Percentiles rank a stretch among this genome's conserved stretches.
These are phyloP conservation scores for Battus philenor DNA, from an alignment of 1,140 invertebrate genomes.

Conservation along the genomic window DNA sequence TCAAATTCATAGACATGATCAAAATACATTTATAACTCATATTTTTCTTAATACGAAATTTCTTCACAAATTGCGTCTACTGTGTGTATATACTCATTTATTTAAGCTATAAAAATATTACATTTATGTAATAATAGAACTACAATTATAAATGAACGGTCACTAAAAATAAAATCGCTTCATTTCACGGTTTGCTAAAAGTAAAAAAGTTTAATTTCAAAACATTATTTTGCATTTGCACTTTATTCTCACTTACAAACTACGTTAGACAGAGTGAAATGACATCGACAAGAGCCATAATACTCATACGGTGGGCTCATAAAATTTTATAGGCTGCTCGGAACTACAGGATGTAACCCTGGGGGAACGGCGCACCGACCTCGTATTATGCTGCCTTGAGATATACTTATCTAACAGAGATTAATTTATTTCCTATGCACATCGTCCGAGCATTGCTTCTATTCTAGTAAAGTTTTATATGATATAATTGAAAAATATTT, in stretches of 20 bases:
- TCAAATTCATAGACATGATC: too few relatives aligned
- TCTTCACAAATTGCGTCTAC: too few relatives aligned
- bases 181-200: too few relatives aligned
- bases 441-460: conserved; percentile 36
- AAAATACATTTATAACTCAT: too few relatives aligned
- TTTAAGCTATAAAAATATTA: too few relatives aligned
- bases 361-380: conserved; percentile 36
- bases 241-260: conserved; percentile 44
- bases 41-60: too few relatives aligned
- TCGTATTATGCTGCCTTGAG: conserved; percentile 46
- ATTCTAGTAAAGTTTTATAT: too few relatives aligned
- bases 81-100: too few relatives aligned
- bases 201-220: not conserved
- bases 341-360: conserved; percentile 45
- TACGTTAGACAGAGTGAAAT: conserved; percentile 37
- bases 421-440: conserved; percentile 62
- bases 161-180: too few relatives aligned
- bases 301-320: conserved; percentile 56
- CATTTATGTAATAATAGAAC: too few relatives aligned
- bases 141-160: too few relatives aligned
- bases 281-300: conserved; percentile 50
- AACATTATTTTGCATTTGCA: conserved; percentile 19
- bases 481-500: too few relatives aligned
- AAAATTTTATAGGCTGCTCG: conserved; percentile 61
- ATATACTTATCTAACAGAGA: conserved; percentile 61